phyloP scores from a whole-genome alignment of 1,140 invertebrate species.

The Camponotus pennsylvanicus region DNA sequence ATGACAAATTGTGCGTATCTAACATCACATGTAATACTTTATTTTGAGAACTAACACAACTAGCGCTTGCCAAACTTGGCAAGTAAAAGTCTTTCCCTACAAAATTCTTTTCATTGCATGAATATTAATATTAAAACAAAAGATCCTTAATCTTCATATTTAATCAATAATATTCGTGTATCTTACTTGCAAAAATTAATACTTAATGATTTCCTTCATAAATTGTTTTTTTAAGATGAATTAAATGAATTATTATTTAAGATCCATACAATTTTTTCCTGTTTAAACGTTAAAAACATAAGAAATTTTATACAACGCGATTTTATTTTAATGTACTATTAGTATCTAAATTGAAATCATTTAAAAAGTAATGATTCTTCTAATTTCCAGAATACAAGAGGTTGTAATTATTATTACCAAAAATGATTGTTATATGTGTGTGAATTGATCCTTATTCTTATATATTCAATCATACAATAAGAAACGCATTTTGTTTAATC shows the following conservation, averaged over 20 bases:
- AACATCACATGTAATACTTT: constrained; percentile 1
- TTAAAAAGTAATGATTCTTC: no score
- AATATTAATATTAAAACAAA: constrained; percentile 28
- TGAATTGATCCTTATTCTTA: no score
- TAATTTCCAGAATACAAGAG: no score
- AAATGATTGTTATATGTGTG: no score
- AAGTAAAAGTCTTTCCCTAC: constrained; percentile 38
- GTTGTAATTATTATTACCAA: no score
- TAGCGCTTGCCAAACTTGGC: not conserved
- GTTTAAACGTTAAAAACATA: not conserved
- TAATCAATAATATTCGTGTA: no score
- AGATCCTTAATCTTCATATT: not conserved
- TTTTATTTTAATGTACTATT: no score
- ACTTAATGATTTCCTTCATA: not conserved
- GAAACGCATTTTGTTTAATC: constrained; percentile 70
- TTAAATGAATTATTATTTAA: not conserved
- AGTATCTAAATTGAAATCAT: no score
- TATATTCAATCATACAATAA: no score
- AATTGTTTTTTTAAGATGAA: not conserved
- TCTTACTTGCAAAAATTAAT: not conserved
- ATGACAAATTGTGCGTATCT: constrained; percentile 52
- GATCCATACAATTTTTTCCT: not conserved
- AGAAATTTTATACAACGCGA: not conserved
- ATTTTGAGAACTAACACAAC: not conserved
- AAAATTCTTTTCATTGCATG: not conserved